Evolutionary conservation across 2,888 invertebrate species (phyloP).

Genomic region (Caenorhabditis panamensis): DNA sequence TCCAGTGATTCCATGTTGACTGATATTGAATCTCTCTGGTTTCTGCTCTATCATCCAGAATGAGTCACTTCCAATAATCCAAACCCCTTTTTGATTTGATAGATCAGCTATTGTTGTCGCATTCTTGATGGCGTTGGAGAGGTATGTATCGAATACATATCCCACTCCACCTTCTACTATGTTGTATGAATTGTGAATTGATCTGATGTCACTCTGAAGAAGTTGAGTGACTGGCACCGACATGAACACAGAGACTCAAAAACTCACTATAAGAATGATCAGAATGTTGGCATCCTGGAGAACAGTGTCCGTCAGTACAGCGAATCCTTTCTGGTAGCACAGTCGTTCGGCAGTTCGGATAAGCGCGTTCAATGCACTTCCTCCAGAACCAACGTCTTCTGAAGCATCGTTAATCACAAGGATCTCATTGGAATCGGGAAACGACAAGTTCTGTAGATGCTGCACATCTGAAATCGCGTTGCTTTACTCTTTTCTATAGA

Average conservation of each 20-base stretch:
- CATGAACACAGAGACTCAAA: too few species aligned
- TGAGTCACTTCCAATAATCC: conserved; percentile 56
- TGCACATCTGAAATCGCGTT: conserved; percentile 8
- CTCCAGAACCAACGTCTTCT: conserved; percentile 80
- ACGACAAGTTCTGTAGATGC: conserved; percentile 19
- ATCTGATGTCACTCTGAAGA: conserved; percentile 31
- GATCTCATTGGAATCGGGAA: conserved; percentile 47
- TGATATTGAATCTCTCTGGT: conserved; percentile 4
- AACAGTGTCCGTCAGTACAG: conserved; percentile 82
- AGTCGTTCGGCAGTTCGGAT: conserved; percentile 83
- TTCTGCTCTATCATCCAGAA: background rate
- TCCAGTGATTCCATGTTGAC: conserved; percentile 24
- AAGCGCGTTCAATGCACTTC: conserved; percentile 84
- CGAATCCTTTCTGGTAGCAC: conserved; percentile 82
- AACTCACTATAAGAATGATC: conserved; percentile 82
- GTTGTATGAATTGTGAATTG: background rate
- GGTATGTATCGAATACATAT: conserved; percentile 27
- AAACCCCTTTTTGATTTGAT: conserved; percentile 43
- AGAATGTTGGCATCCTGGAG: conserved; percentile 81
- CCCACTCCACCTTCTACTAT: conserved; percentile 5
- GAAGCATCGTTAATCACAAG: conserved; percentile 68
- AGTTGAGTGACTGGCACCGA: too few species aligned
- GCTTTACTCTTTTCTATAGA: background rate
- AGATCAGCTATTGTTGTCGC: conserved; percentile 16
- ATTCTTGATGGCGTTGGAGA: conserved; percentile 37